These are phyloP conservation scores for Heterodera carotae DNA, from an alignment of 1,140 invertebrate genomes.

Conservation along the genomic window DNA sequence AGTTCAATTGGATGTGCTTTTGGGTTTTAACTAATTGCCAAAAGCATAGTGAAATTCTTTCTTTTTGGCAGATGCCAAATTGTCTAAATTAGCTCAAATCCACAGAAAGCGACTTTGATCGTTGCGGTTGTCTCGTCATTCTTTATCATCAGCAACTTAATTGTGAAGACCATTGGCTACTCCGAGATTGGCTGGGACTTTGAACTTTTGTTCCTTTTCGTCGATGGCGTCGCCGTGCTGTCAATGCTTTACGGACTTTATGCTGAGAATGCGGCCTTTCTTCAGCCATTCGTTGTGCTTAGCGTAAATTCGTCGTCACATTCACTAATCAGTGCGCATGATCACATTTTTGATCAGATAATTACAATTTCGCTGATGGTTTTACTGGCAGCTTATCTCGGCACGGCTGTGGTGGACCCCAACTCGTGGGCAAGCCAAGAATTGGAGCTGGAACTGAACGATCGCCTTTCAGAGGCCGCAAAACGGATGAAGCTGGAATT, in stretches of 20 bases:
- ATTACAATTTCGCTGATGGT: slow-evolving; percentile 49
- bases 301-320: too few species aligned
- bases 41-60: too few species aligned
- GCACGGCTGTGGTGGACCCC: slow-evolving; percentile 32
- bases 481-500: slow-evolving; percentile 39
- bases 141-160: slow-evolving; percentile 46
- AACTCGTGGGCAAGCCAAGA: slow-evolving; percentile 50
- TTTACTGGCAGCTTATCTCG: slow-evolving; percentile 41
- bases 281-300: slow-evolving; percentile 51
- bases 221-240: slow-evolving; percentile 40
- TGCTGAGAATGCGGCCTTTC: slow-evolving; percentile 37
- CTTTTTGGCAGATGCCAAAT: too few species aligned
- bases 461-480: slow-evolving; percentile 43
- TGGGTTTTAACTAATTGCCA: too few species aligned
- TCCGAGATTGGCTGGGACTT: slow-evolving; percentile 51
- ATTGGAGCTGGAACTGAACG: slow-evolving; percentile 49
- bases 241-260: slow-evolving; percentile 36
- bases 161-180: slow-evolving; percentile 45
- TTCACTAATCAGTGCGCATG: background rate
- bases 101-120: slow-evolving; percentile 34
- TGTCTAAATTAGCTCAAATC: too few species aligned
- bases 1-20: too few species aligned
- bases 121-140: slow-evolving; percentile 41
- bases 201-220: slow-evolving; percentile 45
- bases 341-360: slow-evolving; percentile 32